A percentile compares a stretch with the other conserved stretches of the same genome.
These are phyloP conservation scores for Drosophila algonquin DNA, from an alignment of 2,888 invertebrate genomes.

Conservation along the genomic window DNA sequence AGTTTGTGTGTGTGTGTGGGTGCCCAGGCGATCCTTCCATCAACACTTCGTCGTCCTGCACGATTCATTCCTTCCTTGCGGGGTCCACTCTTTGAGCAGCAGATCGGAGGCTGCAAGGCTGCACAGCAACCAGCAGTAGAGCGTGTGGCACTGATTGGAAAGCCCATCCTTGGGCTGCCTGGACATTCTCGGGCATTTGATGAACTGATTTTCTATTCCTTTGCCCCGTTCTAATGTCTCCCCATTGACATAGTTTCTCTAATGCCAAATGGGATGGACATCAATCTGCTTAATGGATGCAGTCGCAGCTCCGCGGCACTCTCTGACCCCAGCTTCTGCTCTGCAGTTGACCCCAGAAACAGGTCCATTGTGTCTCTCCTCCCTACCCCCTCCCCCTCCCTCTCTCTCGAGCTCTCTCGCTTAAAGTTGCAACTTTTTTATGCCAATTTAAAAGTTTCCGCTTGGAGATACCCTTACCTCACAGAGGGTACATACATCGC, in stretches of 20 bases:
- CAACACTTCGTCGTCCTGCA: not conserved
- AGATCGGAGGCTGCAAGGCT: not conserved
- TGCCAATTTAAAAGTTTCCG: constrained; percentile 56
- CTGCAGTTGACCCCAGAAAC: constrained; percentile 36
- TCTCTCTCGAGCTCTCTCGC: not conserved
- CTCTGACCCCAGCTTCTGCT: constrained; percentile 5
- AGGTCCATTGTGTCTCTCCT: constrained; percentile 16
- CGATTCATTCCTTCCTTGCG: too few species aligned
- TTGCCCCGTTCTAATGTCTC: constrained; percentile 17
- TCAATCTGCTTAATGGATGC: constrained; percentile 62
- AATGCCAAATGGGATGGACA: constrained; percentile 41
- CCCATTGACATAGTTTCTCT: constrained; percentile 62
- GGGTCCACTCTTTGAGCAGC: not conserved
- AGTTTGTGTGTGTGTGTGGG: too few species aligned
- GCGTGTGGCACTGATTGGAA: not conserved
- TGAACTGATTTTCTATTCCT: constrained; percentile 17
- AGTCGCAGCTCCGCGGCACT: constrained; percentile 3
- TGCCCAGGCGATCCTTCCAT: not conserved
- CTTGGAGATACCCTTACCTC: constrained; percentile 20
- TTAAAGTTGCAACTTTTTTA: constrained; percentile 51
- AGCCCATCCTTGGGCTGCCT: not conserved
- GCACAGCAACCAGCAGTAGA: not conserved
- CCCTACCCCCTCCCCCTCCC: not conserved
- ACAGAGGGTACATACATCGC: not conserved
- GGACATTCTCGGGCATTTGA: constrained; percentile 2